Conservation (phyloP, 2,113 vertebrate genomes). For the Manacus vitellinus region DNA sequence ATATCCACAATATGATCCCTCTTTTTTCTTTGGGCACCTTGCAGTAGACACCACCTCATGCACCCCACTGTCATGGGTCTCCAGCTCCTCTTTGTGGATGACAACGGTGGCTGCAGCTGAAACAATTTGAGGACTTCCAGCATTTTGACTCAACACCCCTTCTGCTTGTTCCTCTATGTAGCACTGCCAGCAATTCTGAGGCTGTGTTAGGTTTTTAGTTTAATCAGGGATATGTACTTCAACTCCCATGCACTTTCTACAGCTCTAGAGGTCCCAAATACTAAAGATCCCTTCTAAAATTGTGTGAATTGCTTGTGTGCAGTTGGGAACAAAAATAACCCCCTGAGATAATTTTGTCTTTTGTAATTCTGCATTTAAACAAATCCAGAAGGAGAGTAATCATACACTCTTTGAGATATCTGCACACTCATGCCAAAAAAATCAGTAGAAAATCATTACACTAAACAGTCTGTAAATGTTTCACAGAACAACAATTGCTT, state of each 20-base stretch:
- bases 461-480: neutral
- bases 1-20: neutral
- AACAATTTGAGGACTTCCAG: neutral
- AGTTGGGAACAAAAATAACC: neutral
- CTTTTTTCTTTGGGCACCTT: neutral
- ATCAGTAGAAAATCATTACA: neutral
- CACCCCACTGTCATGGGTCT: neutral
- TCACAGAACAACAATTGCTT: neutral
- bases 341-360: neutral
- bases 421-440: neutral
- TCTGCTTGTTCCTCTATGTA: neutral
- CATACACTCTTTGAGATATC: accelerated
- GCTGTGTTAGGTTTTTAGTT: neutral
- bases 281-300: neutral
- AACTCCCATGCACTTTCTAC: neutral
- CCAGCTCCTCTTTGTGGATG: constrained; percentile 38
- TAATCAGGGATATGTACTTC: neutral
- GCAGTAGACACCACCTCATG: neutral
- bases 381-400: neutral
- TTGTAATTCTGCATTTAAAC: neutral
- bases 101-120: constrained; percentile 9
- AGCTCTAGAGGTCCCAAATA: neutral
- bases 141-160: neutral
- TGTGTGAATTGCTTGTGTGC: neutral
- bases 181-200: neutral